Conservation (phyloP, 2,888 invertebrate genomes). For the Drosophila tripunctata region DNA sequence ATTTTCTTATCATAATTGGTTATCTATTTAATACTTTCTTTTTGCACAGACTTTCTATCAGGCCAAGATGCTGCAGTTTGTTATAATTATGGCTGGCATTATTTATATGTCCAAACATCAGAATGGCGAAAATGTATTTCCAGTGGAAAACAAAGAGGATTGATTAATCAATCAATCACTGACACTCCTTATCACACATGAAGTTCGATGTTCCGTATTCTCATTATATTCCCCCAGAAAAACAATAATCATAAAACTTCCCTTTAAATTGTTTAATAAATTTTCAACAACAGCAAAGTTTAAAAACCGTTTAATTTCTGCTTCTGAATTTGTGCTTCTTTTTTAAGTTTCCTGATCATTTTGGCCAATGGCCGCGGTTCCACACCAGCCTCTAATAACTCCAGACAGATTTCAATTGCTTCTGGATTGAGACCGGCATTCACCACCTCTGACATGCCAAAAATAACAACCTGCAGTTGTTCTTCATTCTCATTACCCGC, state of each 20-base stretch:
- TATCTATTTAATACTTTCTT: no score
- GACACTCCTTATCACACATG: not conserved
- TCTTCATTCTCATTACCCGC: not conserved
- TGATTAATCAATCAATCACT: not conserved
- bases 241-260: not conserved
- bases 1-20: no score
- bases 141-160: constrained; percentile 3
- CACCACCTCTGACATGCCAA: constrained; percentile 20
- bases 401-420: constrained; percentile 12
- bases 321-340: not conserved
- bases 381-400: constrained; percentile 22
- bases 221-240: not conserved
- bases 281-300: constrained; percentile 3
- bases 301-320: no score
- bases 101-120: constrained; percentile 43
- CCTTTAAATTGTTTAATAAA: constrained; percentile 7
- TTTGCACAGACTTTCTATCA: constrained; percentile 68
- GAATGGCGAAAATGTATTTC: constrained; percentile 9
- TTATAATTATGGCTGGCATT: constrained; percentile 65
- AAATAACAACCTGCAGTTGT: not conserved
- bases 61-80: constrained; percentile 67
- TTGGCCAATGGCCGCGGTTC: constrained; percentile 6
- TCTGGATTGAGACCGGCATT: constrained; percentile 36
- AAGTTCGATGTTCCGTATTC: constrained; percentile 6
- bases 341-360: constrained; percentile 11